Conservation (phyloP, 2,888 invertebrate genomes). For the Lysandra coridon region DNA sequence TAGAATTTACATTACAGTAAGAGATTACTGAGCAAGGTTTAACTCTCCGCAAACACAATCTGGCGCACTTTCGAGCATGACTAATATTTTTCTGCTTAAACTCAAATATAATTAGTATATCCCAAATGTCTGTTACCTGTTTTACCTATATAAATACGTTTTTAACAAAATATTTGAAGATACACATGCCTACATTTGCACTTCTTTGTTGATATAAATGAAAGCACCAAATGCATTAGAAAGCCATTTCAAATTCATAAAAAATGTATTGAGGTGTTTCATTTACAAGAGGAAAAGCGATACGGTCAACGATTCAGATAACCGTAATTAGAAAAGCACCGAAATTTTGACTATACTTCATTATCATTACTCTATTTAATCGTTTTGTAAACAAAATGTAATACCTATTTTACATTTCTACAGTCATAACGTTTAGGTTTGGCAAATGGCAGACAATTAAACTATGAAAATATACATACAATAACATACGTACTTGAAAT, state of each 20-base stretch:
- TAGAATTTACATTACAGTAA: not conserved
- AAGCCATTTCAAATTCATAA: not conserved
- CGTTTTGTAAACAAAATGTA: not conserved
- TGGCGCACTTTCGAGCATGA: not conserved
- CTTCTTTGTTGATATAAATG: not conserved
- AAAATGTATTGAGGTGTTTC: slow-evolving; percentile 1
- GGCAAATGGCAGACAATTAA: no score
- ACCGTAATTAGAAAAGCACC: not conserved
- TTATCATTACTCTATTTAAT: not conserved
- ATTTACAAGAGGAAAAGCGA: not conserved
- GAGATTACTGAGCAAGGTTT: not conserved
- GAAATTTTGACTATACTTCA: not conserved
- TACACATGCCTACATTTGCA: not conserved
- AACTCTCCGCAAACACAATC: not conserved
- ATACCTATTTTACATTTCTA: not conserved
- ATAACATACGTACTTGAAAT: no score
- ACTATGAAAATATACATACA: no score
- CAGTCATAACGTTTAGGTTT: no score
- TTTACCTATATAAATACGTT: no score
- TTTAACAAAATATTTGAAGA: not conserved
- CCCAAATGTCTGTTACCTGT: no score
- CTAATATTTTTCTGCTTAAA: not conserved
- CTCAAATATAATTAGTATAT: no score
- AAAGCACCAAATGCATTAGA: not conserved
- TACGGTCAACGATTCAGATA: not conserved